Conservation (phyloP, 2,888 invertebrate species). For the Pseudoips prasinana region DNA sequence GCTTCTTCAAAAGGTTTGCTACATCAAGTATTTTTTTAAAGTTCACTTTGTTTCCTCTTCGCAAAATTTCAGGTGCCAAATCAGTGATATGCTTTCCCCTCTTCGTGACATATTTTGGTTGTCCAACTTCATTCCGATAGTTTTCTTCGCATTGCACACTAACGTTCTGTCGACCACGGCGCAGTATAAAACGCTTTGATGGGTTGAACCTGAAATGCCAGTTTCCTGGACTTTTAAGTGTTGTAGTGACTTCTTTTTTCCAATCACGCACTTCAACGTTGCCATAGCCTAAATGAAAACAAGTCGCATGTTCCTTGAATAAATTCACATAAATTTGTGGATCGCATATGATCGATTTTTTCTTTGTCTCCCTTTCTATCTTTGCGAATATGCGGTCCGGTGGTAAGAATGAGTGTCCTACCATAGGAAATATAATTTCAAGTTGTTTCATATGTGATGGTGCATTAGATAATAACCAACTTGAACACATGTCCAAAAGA, state of each 20-base stretch:
- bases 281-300: constrained; percentile 11
- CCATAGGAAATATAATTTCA: constrained; percentile 26
- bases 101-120: constrained; percentile 19
- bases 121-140: constrained; percentile 10
- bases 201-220: constrained; percentile 23
- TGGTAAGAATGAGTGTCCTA: constrained; percentile 30
- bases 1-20: constrained; percentile 23
- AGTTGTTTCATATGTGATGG: constrained; percentile 15
- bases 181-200: constrained; percentile 18
- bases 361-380: constrained; percentile 24
- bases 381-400: constrained; percentile 25
- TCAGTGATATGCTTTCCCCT: constrained; percentile 15
- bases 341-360: constrained; percentile 14
- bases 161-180: constrained; percentile 13
- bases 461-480: constrained; percentile 19
- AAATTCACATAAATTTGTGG: constrained; percentile 18
- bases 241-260: constrained; percentile 15
- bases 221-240: constrained; percentile 15
- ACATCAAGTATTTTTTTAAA: constrained; percentile 21
- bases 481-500: constrained; percentile 30
- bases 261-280: constrained; percentile 17
- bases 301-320: constrained; percentile 20
- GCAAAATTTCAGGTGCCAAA: constrained; percentile 14
- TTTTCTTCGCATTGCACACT: constrained; percentile 14
- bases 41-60: constrained; percentile 19